Base-by-base conservation (phyloP, 2,888 invertebrate genomes). In the Andrena haemorrhoa region DNA sequence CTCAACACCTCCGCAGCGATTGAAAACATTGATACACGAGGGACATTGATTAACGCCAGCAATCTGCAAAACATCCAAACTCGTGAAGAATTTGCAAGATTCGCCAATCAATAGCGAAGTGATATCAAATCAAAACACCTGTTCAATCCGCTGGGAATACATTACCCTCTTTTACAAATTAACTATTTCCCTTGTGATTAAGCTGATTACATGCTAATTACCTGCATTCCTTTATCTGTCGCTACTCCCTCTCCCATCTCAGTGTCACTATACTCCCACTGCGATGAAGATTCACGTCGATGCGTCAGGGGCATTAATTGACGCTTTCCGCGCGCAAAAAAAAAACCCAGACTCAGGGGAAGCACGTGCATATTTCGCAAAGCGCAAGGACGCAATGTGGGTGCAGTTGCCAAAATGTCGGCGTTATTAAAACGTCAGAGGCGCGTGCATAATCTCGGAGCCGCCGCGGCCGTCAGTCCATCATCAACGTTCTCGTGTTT, bases 351-450 rank as follows among this genome's bases (percentile, higher is more conserved):
- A 20, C 8, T 2, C 6, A 51, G n/a, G 20, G 51, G 51, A 20
- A 51, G n/a, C 51, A 51, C 20, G 7, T 8, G 51, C 56, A 23
- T 41, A 10, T 69, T 53, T 69, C 20, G 29, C 23, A 63, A 20
- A 35, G 47, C 35, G 68, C 51, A 20, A 49, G 23, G 69, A 70
- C 63, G 51, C 63, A 49, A 51, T 56, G 16, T 20, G n/a, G 35
- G 23, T 53, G 53, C 20, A 31, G 41, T 64, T 51, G 16, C 33
- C 23, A 23, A 26, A 69, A 51, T 53, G 49, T 58, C 64, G 33
- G 29, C 23, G 35, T 65, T 75, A 81, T 77, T 77, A 73, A 77
- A 69, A 69, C 69, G 69, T 81, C 65, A 69, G 31, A 66, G 65
- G 53, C 53, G 49, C 41, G 65, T 23, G 51, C 51, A 53, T 49